Base-by-base conservation (phyloP, 2,797 vertebrate species). In the Sarcoramphus papa region DNA sequence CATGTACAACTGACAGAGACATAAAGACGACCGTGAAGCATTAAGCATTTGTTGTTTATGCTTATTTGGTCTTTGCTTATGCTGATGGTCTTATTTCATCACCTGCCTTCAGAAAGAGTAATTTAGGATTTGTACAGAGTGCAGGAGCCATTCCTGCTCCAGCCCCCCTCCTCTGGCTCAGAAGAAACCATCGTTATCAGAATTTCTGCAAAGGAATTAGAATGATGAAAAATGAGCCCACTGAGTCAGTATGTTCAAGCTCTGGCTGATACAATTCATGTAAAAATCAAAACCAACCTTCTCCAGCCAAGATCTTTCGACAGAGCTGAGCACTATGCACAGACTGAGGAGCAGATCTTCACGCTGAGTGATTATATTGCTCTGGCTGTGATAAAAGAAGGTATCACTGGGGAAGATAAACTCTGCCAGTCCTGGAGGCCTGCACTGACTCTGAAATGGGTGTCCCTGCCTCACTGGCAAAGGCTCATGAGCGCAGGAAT, bases 401-500 rank as follows among this genome's bases (percentile, higher is more conserved):
- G 25, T 28, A 14, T 40, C 28, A 1, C 20, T 5, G 13, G 62
- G 37, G 35, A 59, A 50, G 35, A 65, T 24, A 33, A 45, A 21
- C 41, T 22, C 56, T 78, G 72, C 48, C 22, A 11, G 33, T 12
- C 77, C 50, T 2, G 4, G 48, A 17, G 21, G 21, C 45, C 48
- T 25, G 27, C 15, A 4, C 11, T 31, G 54, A 8, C 41, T 27
- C 77, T 4, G 21, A 15, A 11, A 12, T 0, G 14, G 16, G 40
- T 9, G 23, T 54, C 41, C 47, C 62, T 50, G 54, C 57, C 60
- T 24, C 24, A 0, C 85, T 20, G 13, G 16, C 19, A 31, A 28
- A 16, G 53, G 47, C 33, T 56, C 4, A 1, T 2, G 3, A 19
- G 31, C 0, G 0, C 53, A 35, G 53, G 25, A 35, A 8, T 1